phyloP scores from a whole-genome alignment of 2,888 invertebrate species.

The Clistopyga incitator region DNA sequence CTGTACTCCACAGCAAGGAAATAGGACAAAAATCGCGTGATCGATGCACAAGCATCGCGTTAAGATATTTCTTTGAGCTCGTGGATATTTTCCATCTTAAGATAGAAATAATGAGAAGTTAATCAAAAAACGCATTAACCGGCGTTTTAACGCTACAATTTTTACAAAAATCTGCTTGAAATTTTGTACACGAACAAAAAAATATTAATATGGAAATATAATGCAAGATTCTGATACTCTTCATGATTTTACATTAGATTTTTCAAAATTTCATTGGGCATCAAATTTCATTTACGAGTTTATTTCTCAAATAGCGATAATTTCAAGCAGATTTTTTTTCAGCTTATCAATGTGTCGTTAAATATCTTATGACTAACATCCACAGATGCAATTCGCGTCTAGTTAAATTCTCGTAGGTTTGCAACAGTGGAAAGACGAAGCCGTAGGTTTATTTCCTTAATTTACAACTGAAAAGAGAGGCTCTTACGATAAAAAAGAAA shows the following conservation, averaged over 20 bases:
- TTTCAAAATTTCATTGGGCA: too few relatives aligned
- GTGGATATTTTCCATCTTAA: slow-evolving; percentile 42
- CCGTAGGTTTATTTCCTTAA: slow-evolving; percentile 34
- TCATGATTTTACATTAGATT: too few relatives aligned
- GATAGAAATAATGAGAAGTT: slow-evolving; percentile 26
- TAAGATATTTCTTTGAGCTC: slow-evolving; percentile 56
- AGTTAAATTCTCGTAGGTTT: slow-evolving; percentile 50
- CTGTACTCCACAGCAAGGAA: slow-evolving; percentile 48
- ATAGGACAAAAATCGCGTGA: slow-evolving; percentile 59
- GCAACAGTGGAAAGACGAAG: slow-evolving; percentile 60
- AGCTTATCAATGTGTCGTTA: slow-evolving; percentile 3
- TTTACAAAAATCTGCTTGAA: not conserved
- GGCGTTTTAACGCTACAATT: slow-evolving; percentile 37
- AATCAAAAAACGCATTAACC: slow-evolving; percentile 21
- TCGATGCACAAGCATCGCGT: slow-evolving; percentile 32
- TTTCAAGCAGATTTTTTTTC: not conserved
- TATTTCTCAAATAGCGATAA: too few relatives aligned
- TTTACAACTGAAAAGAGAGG: slow-evolving; percentile 26
- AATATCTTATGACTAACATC: slow-evolving; percentile 53
- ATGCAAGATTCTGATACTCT: too few relatives aligned
- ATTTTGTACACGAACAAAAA: too few relatives aligned
- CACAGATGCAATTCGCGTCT: slow-evolving; percentile 52
- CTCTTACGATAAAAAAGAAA: slow-evolving; percentile 10
- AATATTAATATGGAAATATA: too few relatives aligned
- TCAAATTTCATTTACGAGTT: too few relatives aligned